Evolutionary conservation across 2,113 vertebrate genomes (phyloP).

Genomic region (Irena cyanogastra): DNA sequence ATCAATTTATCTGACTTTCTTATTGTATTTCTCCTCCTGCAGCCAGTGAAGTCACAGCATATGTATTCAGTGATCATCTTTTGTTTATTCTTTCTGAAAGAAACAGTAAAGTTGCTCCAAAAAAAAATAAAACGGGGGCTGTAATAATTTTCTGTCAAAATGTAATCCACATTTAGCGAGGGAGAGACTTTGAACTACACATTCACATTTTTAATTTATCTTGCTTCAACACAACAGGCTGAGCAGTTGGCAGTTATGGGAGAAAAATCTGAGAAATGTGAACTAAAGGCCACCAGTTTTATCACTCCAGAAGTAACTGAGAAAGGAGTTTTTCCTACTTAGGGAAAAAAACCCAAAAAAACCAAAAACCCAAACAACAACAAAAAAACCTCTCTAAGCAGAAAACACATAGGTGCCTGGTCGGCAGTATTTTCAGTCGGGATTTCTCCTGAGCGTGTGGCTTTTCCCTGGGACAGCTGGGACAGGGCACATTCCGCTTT

Average conservation of each 20-base stretch:
- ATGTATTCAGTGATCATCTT: not conserved
- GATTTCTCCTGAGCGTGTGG: not conserved
- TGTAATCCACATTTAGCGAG: not conserved
- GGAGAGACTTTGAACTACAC: not conserved
- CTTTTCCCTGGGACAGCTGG: not conserved
- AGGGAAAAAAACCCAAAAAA: not conserved
- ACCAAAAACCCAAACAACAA: too few relatives aligned
- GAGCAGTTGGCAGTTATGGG: not conserved
- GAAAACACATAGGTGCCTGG: not conserved
- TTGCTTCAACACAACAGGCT: not conserved
- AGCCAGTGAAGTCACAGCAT: not conserved
- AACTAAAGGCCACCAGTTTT: not conserved
- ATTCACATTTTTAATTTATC: not conserved
- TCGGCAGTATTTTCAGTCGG: not conserved
- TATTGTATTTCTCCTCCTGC: not conserved
- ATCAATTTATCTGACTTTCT: not conserved
- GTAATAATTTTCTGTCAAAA: not conserved
- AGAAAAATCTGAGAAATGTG: not conserved
- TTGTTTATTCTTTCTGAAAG: not conserved
- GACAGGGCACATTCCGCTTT: not conserved
- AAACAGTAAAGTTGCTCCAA: not conserved
- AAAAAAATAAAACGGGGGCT: not conserved
- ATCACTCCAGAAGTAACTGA: not conserved
- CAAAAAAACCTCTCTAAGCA: not conserved
- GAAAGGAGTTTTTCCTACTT: not conserved